Base-by-base conservation (phyloP, 2,113 vertebrate species). In the Hemibagrus wyckioides region DNA sequence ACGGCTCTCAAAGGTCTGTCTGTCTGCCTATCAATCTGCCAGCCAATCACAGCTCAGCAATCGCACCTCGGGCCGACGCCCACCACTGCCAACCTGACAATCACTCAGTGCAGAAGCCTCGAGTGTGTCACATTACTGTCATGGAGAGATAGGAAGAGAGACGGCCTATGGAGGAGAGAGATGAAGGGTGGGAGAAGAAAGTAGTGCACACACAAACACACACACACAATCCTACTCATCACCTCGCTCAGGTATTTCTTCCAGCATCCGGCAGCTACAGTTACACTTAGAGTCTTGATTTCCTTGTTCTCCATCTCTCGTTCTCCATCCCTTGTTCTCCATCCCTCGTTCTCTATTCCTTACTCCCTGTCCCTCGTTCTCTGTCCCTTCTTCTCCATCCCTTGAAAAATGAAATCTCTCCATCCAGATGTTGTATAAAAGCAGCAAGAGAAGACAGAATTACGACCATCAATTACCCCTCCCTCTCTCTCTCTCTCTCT, bases 101-200 rank as follows among this genome's bases (percentile, higher is more conserved):
- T 93, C 93, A 91, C 93, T 94, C 93, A 93, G 89, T 90, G 92
- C 88, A 89, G 92, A 90, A 87, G 91, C 92, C 92, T 93, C 89
- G 91, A 92, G 92, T 94, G 93, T 94, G 94, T 94, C 94, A 95
- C 94, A 94, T 94, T 93, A 94, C 92, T 94, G 94, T 93, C 93
- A 93, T 83, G 76, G 87, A 90, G 89, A 91, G 92, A 89, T 91
- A 90, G 89, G 83, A 86, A 79, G 88, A 87, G 48, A 54, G 39
- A 69, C 54, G 10, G 48, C 21, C 44, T 59, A 33, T 48, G 67
- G 13, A 85, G 50, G 48, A 39, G 57, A 84, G 57, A 82, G 76
- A 85, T 86, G 85, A 89, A 88, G 82, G 87, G 90, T 86, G 56
- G 82, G 83, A 91, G 87, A 84, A 39, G 79, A 59, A 76, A 77